Evolutionary conservation across 1,140 invertebrate genomes (phyloP), one percentile per base, ranked within the genome.

Genomic region (Physella acuta): DNA sequence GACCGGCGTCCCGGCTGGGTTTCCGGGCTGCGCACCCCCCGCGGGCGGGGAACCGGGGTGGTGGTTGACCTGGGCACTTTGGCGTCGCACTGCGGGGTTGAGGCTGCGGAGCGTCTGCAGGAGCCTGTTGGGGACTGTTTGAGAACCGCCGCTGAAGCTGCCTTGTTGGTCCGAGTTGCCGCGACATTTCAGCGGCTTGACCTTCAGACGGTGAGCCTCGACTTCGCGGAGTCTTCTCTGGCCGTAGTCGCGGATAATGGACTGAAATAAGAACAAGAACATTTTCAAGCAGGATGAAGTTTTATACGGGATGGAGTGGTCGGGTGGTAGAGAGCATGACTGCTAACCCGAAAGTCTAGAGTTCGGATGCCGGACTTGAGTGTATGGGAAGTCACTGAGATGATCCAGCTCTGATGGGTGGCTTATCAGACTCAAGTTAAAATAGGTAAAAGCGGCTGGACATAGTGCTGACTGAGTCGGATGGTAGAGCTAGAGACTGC

Each of bases 201-300:
- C 74, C 36, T 74, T 76, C 66, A 78, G 71, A n/a, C 78, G 67
- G 66, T 82, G 77, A 37, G 78, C 73, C 69, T 79, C 78, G 37
- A 80, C 78, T 66, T 82, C 76, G 55, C 78, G 71, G 14, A 82
- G 71, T 26, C 80, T 68, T 59, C 75, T 71, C 55, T 82, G 77
- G 34, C 79, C 80, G 70, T 82, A 82, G 49, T 79, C 77, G 49
- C 80, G 69, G 26, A 82, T 82, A 36, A 82, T 81, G 55, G 75
- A 75, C 80, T 82, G 74, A 59, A 76, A 77, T 20, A 37, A 60
- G n/a, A n/a, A n/a, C n/a, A n/a, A n/a, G n/a, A n/a, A n/a, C n/a
- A n/a, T n/a, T n/a, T n/a, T n/a, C n/a, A n/a, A n/a, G n/a, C n/a
- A n/a, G n/a, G n/a, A n/a, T n/a, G n/a, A n/a, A n/a, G n/a, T n/a